A percentile compares a stretch with the other conserved stretches of the same genome.
Evolutionary conservation across 2,113 vertebrate species (phyloP).

Genomic region (Vulpes ferrilata): DNA sequence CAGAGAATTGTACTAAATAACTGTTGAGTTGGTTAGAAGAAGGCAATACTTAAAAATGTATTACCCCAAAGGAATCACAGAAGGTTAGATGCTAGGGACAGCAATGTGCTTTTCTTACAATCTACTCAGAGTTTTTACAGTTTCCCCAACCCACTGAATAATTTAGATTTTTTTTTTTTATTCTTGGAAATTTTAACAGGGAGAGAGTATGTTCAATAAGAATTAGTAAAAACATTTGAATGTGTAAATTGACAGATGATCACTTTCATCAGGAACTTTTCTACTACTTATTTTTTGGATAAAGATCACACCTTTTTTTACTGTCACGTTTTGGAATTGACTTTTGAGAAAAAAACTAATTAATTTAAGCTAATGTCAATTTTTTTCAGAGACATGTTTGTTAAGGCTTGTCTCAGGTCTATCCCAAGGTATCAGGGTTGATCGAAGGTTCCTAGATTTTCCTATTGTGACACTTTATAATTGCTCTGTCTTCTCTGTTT

Average conservation of each 20-base stretch:
- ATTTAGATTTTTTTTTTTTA: background rate
- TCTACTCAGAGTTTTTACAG: background rate
- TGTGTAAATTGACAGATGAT: background rate
- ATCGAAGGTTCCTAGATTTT: background rate
- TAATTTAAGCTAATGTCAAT: background rate
- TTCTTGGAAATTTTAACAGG: background rate
- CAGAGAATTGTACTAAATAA: background rate
- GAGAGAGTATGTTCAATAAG: background rate
- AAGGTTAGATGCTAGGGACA: background rate
- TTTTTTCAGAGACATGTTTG: background rate
- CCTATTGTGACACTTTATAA: background rate
- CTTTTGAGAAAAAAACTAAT: constrained; percentile 3
- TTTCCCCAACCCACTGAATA: background rate
- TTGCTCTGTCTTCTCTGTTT: background rate
- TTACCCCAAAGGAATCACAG: background rate
- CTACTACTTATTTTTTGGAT: background rate
- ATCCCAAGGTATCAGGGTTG: background rate
- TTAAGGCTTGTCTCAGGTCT: background rate
- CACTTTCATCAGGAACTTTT: background rate
- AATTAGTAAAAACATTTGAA: background rate
- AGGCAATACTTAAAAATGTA: background rate
- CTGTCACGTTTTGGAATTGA: background rate
- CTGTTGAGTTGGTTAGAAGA: background rate
- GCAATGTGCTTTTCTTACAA: background rate
- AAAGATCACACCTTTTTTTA: background rate